These are phyloP conservation scores for Rhabdomys pumilio DNA, from an alignment of 2,797 vertebrate species.

Conservation along the genomic window DNA sequence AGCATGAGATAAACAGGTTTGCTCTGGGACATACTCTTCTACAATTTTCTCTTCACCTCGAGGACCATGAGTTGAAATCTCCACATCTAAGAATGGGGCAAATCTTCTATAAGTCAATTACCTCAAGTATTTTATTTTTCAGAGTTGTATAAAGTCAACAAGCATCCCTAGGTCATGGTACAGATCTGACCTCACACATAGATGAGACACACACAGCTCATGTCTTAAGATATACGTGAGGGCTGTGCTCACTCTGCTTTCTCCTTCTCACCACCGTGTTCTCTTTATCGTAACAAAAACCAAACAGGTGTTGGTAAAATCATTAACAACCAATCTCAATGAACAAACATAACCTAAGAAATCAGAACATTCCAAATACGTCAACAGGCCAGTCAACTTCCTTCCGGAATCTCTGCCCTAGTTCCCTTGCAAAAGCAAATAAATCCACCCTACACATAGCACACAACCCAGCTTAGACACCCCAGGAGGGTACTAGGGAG, in stretches of 20 bases:
- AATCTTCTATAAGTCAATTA: background rate
- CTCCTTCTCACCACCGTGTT: constrained; percentile 14
- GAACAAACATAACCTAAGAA: background rate
- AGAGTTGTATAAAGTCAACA: background rate
- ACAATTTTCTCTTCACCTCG: background rate
- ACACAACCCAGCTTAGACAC: fast-evolving
- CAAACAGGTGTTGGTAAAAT: fast-evolving
- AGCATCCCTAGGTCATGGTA: background rate
- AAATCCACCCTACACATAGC: fast-evolving
- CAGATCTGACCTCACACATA: background rate
- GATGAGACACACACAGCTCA: background rate
- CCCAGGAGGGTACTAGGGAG: background rate
- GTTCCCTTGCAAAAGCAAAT: background rate
- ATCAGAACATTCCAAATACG: background rate
- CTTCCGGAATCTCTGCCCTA: too few relatives aligned
- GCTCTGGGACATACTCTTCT: fast-evolving
- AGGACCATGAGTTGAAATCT: background rate
- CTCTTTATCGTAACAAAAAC: background rate
- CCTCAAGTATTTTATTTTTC: background rate
- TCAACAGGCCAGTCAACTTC: background rate
- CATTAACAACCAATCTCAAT: background rate
- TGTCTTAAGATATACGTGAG: too few relatives aligned
- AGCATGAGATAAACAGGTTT: background rate
- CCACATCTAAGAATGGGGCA: background rate
- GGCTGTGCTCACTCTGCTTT: background rate